Conservation (phyloP, 2,888 invertebrate species). For the Ornithoptera priamus region DNA sequence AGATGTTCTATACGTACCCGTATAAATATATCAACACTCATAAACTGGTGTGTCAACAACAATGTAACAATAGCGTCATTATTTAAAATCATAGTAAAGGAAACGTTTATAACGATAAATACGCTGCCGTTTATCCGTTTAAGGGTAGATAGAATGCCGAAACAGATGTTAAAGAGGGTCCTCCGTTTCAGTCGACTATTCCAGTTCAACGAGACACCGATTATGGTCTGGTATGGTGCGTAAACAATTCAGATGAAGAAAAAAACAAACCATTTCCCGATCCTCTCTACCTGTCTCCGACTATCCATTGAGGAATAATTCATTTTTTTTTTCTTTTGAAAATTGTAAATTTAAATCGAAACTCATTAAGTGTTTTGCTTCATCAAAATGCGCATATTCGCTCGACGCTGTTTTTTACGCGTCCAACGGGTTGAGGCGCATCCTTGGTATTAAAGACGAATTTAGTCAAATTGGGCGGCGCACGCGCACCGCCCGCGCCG, state of each 20-base stretch:
- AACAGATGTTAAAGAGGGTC: constrained; percentile 2
- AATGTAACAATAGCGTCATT: no score
- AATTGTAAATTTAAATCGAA: constrained; percentile 63
- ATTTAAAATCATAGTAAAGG: not conserved
- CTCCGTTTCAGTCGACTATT: constrained; percentile 21
- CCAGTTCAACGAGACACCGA: constrained; percentile 19
- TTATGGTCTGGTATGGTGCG: constrained; percentile 15
- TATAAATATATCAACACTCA: no score
- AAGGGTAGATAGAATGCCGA: constrained; percentile 5
- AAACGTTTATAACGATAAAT: not conserved
- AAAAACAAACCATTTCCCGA: constrained; percentile 29
- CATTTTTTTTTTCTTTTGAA: constrained; percentile 32
- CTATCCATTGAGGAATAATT: constrained; percentile 31
- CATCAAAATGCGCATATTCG: constrained; percentile 55
- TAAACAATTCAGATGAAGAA: constrained; percentile 14
- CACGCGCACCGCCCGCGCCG: constrained; percentile 47
- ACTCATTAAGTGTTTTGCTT: constrained; percentile 56
- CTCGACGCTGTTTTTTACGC: constrained; percentile 38
- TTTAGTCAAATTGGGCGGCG: constrained; percentile 57
- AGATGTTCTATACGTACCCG: no score
- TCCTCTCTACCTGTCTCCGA: constrained; percentile 29
- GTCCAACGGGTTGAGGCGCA: constrained; percentile 54
- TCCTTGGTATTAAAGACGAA: constrained; percentile 63
- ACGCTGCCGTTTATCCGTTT: not conserved
- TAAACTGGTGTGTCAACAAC: no score